These are phyloP conservation scores for Agapostemon virescens DNA, from an alignment of 2,888 invertebrate species.

Conservation along the genomic window DNA sequence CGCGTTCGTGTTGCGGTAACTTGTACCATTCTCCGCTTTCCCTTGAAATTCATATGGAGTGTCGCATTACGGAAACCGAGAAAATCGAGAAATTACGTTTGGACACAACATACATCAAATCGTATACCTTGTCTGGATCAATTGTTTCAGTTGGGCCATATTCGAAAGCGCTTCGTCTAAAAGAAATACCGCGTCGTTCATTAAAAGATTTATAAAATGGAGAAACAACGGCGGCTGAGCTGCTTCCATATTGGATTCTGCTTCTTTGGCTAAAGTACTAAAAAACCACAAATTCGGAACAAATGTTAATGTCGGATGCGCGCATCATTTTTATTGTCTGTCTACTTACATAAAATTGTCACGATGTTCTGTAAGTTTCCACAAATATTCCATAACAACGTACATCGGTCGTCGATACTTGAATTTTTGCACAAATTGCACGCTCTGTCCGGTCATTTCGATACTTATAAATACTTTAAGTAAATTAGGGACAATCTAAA, in stretches of 20 bases:
- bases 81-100: not conserved
- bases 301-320: not conserved
- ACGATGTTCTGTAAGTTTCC: conserved; percentile 90
- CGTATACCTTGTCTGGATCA: conserved; percentile 87
- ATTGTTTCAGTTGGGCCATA: conserved; percentile 92
- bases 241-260: conserved; percentile 93
- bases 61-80: conserved; percentile 1
- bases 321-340: conserved; percentile 15
- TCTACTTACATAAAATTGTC: conserved; percentile 87
- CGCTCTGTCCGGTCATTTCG: conserved; percentile 97
- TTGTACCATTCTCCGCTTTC: conserved; percentile 89
- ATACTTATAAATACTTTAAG: conserved; percentile 97
- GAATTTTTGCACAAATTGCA: conserved; percentile 98
- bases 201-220: conserved; percentile 96
- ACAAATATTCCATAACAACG: conserved; percentile 93
- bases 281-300: not conserved
- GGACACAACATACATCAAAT: not conserved
- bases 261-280: conserved; percentile 88
- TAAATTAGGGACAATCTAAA: conserved; percentile 89
- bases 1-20: conserved; percentile 86
- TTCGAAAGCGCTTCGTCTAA: conserved; percentile 94
- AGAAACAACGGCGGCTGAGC: conserved; percentile 95
- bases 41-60: conserved; percentile 77
- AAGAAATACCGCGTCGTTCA: conserved; percentile 98
- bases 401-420: conserved; percentile 98